Evolutionary conservation across 1,140 invertebrate genomes (phyloP).

Genomic region (Delia radicum): DNA sequence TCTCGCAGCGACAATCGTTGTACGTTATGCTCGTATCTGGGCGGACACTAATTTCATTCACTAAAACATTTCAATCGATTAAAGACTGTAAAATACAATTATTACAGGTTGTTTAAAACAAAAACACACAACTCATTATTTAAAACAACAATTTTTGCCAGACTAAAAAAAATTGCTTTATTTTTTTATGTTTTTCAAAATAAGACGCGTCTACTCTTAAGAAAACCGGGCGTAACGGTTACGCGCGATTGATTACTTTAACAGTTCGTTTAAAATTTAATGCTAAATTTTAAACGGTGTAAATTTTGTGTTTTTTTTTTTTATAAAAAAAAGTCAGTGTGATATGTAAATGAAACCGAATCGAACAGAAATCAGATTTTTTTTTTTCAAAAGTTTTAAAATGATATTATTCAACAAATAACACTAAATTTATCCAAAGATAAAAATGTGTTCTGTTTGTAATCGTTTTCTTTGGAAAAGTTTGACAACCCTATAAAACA

Average conservation of each 20-base stretch:
- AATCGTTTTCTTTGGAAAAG: no score
- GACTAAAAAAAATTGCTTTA: no score
- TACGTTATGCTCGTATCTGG: no score
- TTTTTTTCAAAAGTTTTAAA: neutral
- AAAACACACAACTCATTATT: no score
- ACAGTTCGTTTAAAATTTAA: conserved; percentile 24
- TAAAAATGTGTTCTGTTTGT: no score
- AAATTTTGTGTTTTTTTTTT: neutral
- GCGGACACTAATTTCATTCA: no score
- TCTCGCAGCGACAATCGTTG: no score
- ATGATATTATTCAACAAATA: neutral
- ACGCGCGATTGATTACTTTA: conserved; percentile 24
- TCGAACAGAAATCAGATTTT: neutral
- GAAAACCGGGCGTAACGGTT: conserved; percentile 23
- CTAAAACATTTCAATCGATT: no score
- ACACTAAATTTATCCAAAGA: neutral
- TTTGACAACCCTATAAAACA: neutral
- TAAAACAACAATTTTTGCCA: no score
- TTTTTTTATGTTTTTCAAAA: no score
- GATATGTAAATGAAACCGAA: neutral
- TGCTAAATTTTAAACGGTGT: conserved; percentile 3
- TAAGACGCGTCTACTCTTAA: neutral
- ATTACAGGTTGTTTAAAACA: no score
- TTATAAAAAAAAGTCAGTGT: neutral
- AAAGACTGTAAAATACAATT: no score